These are phyloP conservation scores for Bombus impatiens DNA, from an alignment of 1,140 invertebrate genomes.

Conservation along the genomic window DNA sequence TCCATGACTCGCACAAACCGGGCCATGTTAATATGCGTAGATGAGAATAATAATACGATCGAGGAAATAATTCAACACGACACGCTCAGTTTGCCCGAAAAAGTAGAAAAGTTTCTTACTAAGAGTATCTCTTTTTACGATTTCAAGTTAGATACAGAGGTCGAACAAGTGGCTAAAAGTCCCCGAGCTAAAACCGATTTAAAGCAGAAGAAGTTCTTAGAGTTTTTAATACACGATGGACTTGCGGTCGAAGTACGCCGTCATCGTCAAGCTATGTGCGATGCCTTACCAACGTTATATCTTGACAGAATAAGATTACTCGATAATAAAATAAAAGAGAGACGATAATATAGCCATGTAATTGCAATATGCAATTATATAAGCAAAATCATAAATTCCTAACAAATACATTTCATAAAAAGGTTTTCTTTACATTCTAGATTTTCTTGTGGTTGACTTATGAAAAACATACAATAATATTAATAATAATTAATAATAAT, in stretches of 20 bases:
- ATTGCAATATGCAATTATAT: conserved; percentile 74
- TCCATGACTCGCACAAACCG: background rate
- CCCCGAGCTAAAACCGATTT: conserved; percentile 54
- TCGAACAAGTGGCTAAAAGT: conserved; percentile 45
- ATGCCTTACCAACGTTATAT: conserved; percentile 48
- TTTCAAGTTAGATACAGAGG: conserved; percentile 42
- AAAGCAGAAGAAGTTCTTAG: conserved; percentile 64
- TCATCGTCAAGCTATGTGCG: background rate
- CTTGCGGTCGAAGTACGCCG: conserved; percentile 56
- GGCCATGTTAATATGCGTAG: background rate
- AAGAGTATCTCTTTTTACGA: conserved; percentile 11
- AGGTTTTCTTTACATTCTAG: conserved; percentile 70
- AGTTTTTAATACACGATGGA: conserved; percentile 52
- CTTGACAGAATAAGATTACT: conserved; percentile 62
- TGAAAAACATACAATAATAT: conserved; percentile 71
- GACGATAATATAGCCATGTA: conserved; percentile 74
- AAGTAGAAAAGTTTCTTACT: conserved; percentile 28
- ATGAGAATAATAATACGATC: conserved; percentile 11
- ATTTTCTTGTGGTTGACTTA: conserved; percentile 66
- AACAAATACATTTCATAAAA: conserved; percentile 78
- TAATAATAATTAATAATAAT: conserved; percentile 61
- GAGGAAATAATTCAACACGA: conserved; percentile 13
- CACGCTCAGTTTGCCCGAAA: conserved; percentile 5
- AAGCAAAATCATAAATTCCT: conserved; percentile 68
- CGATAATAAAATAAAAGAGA: conserved; percentile 74